A percentile compares a stretch with the other conserved stretches of the same genome.
Conservation (phyloP, 35 echinoderm and acorn worm species). For the Eucidaris tribuloides region DNA sequence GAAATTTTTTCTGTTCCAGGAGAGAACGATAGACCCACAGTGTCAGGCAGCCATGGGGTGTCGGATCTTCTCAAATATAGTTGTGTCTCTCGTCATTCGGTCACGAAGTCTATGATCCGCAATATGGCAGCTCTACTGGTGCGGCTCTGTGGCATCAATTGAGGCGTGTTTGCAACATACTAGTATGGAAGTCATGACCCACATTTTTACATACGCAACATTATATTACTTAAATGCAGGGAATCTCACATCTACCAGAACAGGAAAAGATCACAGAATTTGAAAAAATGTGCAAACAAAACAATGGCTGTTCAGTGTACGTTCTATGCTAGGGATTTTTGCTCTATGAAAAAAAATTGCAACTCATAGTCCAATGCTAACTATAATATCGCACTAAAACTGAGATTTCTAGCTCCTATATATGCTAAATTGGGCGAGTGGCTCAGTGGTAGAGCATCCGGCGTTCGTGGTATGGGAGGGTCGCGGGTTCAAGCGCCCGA, state of each 20-base stretch:
- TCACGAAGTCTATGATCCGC: slow-evolving; percentile 88
- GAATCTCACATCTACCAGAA: too few species aligned
- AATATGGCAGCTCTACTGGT: slow-evolving; percentile 83
- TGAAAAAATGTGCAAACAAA: background rate
- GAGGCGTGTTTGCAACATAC: slow-evolving; percentile 95
- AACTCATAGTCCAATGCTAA: too few species aligned
- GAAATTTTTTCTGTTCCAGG: slow-evolving; percentile 47
- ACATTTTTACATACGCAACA: background rate
- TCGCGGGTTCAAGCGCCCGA: too few species aligned
- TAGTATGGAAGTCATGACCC: slow-evolving; percentile 31
- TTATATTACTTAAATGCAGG: too few species aligned
- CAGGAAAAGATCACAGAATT: too few species aligned
- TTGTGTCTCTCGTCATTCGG: slow-evolving; percentile 82
- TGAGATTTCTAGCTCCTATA: too few species aligned
- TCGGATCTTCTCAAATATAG: slow-evolving; percentile 90
- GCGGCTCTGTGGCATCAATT: slow-evolving; percentile 85
- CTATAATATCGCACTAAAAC: too few species aligned
- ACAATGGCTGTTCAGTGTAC: background rate
- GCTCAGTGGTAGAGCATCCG: too few species aligned
- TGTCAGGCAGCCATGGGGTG: slow-evolving; percentile 83
- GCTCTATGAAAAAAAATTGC: background rate
- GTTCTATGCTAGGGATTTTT: background rate
- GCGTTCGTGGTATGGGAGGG: too few species aligned
- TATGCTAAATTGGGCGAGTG: too few species aligned
- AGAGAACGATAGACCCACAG: slow-evolving; percentile 63